Conservation (phyloP, 2,113 vertebrate species). For the Pollachius pollachius region DNA sequence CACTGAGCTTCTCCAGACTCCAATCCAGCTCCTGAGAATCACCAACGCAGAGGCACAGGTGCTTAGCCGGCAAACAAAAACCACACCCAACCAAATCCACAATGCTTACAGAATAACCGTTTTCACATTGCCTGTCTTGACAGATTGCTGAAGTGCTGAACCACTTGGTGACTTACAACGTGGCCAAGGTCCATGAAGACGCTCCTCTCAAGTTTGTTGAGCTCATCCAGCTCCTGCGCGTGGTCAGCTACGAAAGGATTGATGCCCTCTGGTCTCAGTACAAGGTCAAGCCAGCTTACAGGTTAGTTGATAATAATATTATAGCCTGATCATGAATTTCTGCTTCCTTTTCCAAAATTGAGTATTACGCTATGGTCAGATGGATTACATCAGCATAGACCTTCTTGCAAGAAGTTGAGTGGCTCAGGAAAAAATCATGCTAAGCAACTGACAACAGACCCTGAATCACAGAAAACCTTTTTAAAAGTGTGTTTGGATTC, state of each 20-base stretch:
- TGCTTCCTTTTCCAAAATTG: too few species aligned
- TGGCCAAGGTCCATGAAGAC: constrained; percentile 71
- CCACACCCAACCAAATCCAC: too few species aligned
- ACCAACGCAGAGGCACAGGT: constrained; percentile 72
- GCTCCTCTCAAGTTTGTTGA: constrained; percentile 77
- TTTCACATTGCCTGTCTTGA: constrained; percentile 6
- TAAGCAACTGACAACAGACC: not conserved
- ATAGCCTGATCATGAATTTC: too few species aligned
- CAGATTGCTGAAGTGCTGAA: constrained; percentile 76
- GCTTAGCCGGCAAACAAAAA: not conserved
- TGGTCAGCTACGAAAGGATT: constrained; percentile 48
- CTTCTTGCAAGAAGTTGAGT: too few species aligned
- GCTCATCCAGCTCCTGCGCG: constrained; percentile 76
- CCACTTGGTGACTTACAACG: constrained; percentile 72
- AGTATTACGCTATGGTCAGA: too few species aligned
- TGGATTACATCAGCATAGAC: too few species aligned
- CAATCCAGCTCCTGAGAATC: constrained; percentile 74
- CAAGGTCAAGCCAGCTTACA: constrained; percentile 52
- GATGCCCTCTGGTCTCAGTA: constrained; percentile 67
- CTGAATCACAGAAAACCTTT: too few species aligned
- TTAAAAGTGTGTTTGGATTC: too few species aligned
- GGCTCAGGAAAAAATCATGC: too few species aligned
- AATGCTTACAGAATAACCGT: not conserved
- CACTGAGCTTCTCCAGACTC: constrained; percentile 67
- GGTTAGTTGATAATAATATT: constrained; percentile 46